Evolutionary conservation across 2,113 vertebrate genomes (phyloP).

Genomic region (Nothocercus nigrocapillus): DNA sequence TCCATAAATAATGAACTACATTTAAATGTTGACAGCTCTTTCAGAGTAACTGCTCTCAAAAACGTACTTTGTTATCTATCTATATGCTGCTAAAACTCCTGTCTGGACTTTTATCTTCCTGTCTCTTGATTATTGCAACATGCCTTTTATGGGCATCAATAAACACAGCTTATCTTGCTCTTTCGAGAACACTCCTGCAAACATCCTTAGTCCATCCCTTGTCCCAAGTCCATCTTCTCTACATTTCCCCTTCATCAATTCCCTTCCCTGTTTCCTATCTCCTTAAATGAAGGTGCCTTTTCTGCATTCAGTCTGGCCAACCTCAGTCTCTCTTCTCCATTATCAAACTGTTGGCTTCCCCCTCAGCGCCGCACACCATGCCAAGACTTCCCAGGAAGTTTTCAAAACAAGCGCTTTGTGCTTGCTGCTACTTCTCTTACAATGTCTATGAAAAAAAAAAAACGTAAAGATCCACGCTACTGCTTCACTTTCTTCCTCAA

Average conservation of each 20-base stretch:
- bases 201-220: not conserved
- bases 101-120: not conserved
- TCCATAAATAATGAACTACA: not conserved
- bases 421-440: not conserved
- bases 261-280: not conserved
- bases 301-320: not conserved
- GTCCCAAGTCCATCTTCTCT: not conserved
- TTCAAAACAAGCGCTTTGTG: not conserved
- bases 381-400: not conserved
- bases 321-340: not conserved
- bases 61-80: not conserved
- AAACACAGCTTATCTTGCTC: not conserved
- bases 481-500: not conserved
- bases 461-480: not conserved
- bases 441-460: accelerated
- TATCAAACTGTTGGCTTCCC: accelerated
- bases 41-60: not conserved
- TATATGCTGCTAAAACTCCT: not conserved
- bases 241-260: not conserved
- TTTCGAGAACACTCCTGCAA: not conserved
- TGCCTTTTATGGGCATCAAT: not conserved
- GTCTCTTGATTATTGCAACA: not conserved
- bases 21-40: not conserved
- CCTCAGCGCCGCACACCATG: not conserved
- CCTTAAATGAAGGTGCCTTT: not conserved